Conservation (phyloP, 2,113 vertebrate genomes). For the Tenrec ecaudatus region DNA sequence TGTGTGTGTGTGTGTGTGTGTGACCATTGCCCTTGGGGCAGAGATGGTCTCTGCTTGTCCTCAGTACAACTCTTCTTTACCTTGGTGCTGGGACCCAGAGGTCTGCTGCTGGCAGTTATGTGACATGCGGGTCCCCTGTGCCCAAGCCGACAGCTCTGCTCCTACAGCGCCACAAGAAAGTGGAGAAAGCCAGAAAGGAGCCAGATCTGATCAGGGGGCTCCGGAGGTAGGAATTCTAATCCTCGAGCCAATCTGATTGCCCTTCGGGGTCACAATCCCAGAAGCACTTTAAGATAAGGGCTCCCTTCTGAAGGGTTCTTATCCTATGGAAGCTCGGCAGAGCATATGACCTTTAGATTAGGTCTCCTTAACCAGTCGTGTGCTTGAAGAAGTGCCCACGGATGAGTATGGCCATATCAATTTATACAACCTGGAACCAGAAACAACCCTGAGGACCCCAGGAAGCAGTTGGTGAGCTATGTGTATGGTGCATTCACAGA, state of each 20-base stretch:
- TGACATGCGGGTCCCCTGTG: not conserved
- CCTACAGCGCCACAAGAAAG: not conserved
- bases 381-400: constrained; percentile 44
- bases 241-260: constrained; percentile 54
- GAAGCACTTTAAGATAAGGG: constrained; percentile 41
- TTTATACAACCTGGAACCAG: constrained; percentile 26
- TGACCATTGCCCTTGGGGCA: not conserved
- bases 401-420: not conserved
- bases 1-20: not conserved
- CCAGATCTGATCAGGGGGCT: not conserved
- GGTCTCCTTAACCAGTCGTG: not conserved
- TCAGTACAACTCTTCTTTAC: not conserved
- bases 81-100: not conserved
- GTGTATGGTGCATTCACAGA: not conserved
- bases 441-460: not conserved
- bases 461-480: not conserved
- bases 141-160: not conserved
- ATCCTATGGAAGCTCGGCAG: not conserved
- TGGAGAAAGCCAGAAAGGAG: not conserved
- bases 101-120: not conserved
- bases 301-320: not conserved
- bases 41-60: not conserved
- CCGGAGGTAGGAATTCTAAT: constrained; percentile 53
- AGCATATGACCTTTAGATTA: constrained; percentile 48
- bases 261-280: constrained; percentile 36